Evolutionary conservation across 2,113 vertebrate genomes (phyloP), one percentile per base, ranked within the genome.

Genomic region (Bubo bubo): DNA sequence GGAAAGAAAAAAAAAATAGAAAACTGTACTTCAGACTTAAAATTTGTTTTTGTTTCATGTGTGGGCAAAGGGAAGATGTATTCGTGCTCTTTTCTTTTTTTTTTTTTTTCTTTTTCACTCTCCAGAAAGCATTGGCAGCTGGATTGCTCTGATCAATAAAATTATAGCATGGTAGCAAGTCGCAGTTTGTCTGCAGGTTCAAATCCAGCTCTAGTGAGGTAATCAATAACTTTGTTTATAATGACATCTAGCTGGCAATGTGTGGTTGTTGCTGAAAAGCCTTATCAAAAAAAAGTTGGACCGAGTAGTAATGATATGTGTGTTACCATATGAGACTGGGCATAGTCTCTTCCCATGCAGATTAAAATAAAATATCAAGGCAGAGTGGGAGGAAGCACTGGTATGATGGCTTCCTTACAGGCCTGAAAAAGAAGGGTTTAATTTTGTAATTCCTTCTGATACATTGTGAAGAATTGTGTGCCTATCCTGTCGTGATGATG

Each of bases 191-290:
- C 82, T 89, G 92, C 91, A 67, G 94, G 96, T 92, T 93, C 55
- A 95, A 55, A 45, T 68, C 26, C 91, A 84, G 92, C 94, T 72
- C 26, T 5, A 26, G 79, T 34, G 82, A 92, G 91, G 90, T 92
- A 37, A 96, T 97, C 92, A 94, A 96, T 96, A 95, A 88, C 92
- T 97, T 92, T 94, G 94, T 96, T 96, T 97, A 86, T 88, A 96
- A 92, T 95, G 96, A 96, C 94, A 96, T 95, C 95, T 96, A 91
- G 96, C 90, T 97, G 95, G 94, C 94, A 71, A 27, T 23, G 37
- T 19, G 92, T 66, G 67, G 17, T 0, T 88, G 88, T 8, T 96
- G 92, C 86, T 56, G 79, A 82, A 92, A 90, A 91, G 72, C 59
- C 60, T 30, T 53, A 6, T 55, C 7, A 26, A 32, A 8, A 8